Conservation (phyloP, 2,797 vertebrate genomes). For the Myotis myotis region DNA sequence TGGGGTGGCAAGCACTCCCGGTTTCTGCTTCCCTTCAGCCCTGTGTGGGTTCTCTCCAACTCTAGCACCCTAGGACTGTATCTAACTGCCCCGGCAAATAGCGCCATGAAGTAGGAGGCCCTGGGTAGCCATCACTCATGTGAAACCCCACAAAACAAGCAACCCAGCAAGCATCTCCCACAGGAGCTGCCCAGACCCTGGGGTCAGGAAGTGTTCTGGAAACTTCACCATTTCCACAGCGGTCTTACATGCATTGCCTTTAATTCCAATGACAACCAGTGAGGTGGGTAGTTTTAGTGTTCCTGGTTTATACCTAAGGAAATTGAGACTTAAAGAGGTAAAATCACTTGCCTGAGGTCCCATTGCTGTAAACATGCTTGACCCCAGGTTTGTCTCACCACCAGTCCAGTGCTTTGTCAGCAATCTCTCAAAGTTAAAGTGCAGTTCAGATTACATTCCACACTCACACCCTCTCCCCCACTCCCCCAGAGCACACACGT, state of each 20-base stretch:
- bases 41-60: neutral
- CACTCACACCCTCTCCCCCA: neutral
- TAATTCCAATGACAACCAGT: neutral
- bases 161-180: neutral
- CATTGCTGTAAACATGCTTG: neutral
- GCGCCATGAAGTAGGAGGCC: neutral
- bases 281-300: neutral
- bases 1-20: neutral
- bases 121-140: neutral
- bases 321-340: neutral
- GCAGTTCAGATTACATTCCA: neutral
- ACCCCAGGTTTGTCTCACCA: neutral
- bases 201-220: neutral
- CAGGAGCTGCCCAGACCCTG: neutral
- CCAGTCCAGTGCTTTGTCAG: neutral
- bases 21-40: neutral
- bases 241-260: neutral
- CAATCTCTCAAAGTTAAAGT: neutral
- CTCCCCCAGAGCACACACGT: accelerated
- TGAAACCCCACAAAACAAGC: neutral
- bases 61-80: neutral
- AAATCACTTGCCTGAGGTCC: neutral
- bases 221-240: neutral
- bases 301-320: neutral
- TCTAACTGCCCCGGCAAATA: neutral